These are phyloP conservation scores for Acleris literana DNA, from an alignment of 2,888 invertebrate genomes.

Conservation along the genomic window DNA sequence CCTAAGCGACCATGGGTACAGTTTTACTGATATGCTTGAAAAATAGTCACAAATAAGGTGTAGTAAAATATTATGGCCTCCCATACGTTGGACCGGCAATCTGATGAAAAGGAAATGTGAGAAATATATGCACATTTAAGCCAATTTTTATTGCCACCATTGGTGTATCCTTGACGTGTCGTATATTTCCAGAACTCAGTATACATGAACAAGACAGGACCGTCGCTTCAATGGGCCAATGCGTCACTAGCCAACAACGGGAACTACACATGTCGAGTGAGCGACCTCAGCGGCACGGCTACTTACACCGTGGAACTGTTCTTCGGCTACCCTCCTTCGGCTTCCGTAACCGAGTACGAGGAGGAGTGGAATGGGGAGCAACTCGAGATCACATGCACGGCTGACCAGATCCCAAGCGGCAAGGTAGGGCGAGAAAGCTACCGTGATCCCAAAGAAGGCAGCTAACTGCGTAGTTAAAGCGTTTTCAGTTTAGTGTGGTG, in stretches of 20 bases:
- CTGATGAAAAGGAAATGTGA: too few species aligned
- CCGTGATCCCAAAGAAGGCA: too few species aligned
- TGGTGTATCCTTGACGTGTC: not conserved
- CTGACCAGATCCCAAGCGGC: not conserved
- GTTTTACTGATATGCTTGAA: too few species aligned
- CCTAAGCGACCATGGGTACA: too few species aligned
- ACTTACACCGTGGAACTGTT: conserved; percentile 13
- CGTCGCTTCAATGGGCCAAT: conserved; percentile 5
- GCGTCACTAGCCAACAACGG: not conserved
- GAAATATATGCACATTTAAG: too few species aligned
- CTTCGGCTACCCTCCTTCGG: conserved; percentile 9
- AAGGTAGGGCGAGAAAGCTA: conserved; percentile 1
- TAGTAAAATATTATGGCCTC: too few species aligned
- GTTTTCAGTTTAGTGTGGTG: too few species aligned
- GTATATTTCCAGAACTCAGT: conserved; percentile 3
- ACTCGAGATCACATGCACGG: not conserved
- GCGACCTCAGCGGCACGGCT: conserved; percentile 6
- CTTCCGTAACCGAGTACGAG: not conserved
- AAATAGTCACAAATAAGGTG: too few species aligned
- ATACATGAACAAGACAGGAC: not conserved
- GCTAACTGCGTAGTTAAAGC: too few species aligned
- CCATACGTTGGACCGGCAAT: too few species aligned
- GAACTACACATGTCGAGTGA: conserved; percentile 29
- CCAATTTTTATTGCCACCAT: too few species aligned
- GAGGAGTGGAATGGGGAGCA: not conserved